Percentiles rank a stretch among this genome's conserved stretches.
These are phyloP conservation scores for Hydractinia echinata DNA, from an alignment of 30 jellyfish, hydroid and myxozoan genomes.

Conservation along the genomic window DNA sequence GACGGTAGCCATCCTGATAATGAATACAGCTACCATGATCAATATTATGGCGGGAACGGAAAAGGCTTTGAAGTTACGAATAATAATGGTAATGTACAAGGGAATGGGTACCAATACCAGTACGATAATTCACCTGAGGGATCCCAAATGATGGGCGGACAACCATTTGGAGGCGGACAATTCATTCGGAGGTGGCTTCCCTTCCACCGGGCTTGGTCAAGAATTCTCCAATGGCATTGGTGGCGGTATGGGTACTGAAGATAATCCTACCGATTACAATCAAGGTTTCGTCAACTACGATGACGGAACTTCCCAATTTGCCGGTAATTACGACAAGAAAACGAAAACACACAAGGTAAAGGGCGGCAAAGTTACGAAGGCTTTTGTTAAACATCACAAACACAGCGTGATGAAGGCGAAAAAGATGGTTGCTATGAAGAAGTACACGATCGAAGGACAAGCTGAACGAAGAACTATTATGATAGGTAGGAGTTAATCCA, in stretches of 20 bases:
- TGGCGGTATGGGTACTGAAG: conserved; percentile 5
- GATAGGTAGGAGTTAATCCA: conserved; percentile 22
- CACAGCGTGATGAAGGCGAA: not conserved
- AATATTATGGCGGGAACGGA: conserved; percentile 26
- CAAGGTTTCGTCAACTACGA: conserved; percentile 11
- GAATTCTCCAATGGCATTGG: not conserved
- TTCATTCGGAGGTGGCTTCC: conserved; percentile 4
- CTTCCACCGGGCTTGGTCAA: not conserved
- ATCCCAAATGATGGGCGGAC: conserved; percentile 16
- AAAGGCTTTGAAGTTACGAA: conserved; percentile 15
- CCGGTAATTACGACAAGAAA: conserved; percentile 6
- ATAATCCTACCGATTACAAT: conserved; percentile 13
- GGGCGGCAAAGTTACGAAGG: not conserved
- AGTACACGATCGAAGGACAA: conserved; percentile 7
- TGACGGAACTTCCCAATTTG: not conserved
- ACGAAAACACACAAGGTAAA: conserved; percentile 24
- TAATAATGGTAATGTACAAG: conserved; percentile 24
- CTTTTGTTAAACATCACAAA: not conserved
- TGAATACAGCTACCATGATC: conserved; percentile 23
- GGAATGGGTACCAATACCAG: conserved; percentile 23
- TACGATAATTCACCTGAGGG: conserved; percentile 17
- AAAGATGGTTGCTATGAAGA: conserved; percentile 1
- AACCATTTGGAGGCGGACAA: conserved; percentile 1
- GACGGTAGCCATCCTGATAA: not conserved
- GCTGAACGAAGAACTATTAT: conserved; percentile 25